A percentile compares a stretch with the other conserved stretches of the same genome.
Conservation (phyloP, 2,113 vertebrate species). For the Thryonomys swinderianus region DNA sequence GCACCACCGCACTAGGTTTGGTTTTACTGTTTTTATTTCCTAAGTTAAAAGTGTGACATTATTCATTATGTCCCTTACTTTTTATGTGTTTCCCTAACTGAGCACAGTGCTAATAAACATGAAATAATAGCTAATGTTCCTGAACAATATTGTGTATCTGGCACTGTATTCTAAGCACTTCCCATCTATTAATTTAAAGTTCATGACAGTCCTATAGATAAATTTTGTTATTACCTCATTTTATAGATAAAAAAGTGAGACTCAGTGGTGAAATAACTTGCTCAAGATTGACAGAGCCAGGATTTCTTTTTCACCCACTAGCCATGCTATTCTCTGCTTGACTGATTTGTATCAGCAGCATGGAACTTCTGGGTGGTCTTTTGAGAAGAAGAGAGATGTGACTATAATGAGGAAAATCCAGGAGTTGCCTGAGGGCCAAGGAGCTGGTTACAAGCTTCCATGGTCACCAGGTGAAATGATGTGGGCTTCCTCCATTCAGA, state of each 20-base stretch:
- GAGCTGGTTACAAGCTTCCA: neutral
- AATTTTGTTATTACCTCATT: neutral
- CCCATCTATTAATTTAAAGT: neutral
- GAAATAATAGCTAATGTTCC: neutral
- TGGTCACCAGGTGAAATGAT: neutral
- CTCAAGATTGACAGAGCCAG: neutral
- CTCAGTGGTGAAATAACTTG: neutral
- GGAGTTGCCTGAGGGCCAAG: neutral
- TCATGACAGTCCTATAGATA: neutral
- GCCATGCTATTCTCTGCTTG: neutral
- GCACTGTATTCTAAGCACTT: neutral
- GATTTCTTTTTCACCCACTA: neutral
- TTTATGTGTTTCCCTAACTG: neutral
- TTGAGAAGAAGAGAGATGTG: neutral
- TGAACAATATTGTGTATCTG: neutral
- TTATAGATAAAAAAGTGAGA: neutral
- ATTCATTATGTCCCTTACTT: neutral
- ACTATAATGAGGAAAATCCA: neutral
- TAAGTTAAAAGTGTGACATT: neutral
- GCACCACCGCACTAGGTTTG: neutral
- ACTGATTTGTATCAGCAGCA: neutral
- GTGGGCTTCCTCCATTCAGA: neutral
- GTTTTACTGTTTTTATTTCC: neutral
- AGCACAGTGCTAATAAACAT: neutral
- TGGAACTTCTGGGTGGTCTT: neutral